Conservation (phyloP, 2,888 invertebrate genomes). For the Amphimallon solstitiale region DNA sequence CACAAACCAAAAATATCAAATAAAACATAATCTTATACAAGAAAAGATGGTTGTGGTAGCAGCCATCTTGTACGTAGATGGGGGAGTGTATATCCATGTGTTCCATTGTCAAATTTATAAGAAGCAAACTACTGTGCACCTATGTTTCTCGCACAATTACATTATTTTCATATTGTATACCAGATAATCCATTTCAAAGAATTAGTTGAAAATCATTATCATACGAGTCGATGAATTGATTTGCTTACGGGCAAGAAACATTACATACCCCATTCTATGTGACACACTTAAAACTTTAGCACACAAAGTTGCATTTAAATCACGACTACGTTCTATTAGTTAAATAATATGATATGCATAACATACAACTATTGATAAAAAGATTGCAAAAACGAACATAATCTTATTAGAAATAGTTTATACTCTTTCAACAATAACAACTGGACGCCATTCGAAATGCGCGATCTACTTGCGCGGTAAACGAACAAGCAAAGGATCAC, state of each 20-base stretch:
- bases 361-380: slow-evolving; percentile 69
- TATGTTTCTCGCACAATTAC: slow-evolving; percentile 21
- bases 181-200: slow-evolving; percentile 44
- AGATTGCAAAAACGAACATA: slow-evolving; percentile 73
- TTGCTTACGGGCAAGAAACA: slow-evolving; percentile 64
- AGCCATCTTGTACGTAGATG: slow-evolving; percentile 65
- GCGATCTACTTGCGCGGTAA: slow-evolving; percentile 77
- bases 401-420: slow-evolving; percentile 76
- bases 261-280: slow-evolving; percentile 77
- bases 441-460: slow-evolving; percentile 98
- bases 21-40: slow-evolving; percentile 41
- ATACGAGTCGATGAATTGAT: slow-evolving; percentile 56
- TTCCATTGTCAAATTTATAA: slow-evolving; percentile 58
- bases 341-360: slow-evolving; percentile 66
- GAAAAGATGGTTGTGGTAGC: slow-evolving; percentile 50
- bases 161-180: slow-evolving; percentile 14
- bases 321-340: slow-evolving; percentile 66
- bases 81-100: slow-evolving; percentile 66
- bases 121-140: slow-evolving; percentile 36
- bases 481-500: slow-evolving; percentile 41
- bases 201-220: slow-evolving; percentile 31
- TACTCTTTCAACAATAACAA: slow-evolving; percentile 98
- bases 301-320: slow-evolving; percentile 54
- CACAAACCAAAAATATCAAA: slow-evolving; percentile 34
- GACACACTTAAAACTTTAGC: slow-evolving; percentile 72